These are phyloP conservation scores for Leptinotarsa haldemani DNA, from an alignment of 2,888 invertebrate genomes.

Conservation along the genomic window DNA sequence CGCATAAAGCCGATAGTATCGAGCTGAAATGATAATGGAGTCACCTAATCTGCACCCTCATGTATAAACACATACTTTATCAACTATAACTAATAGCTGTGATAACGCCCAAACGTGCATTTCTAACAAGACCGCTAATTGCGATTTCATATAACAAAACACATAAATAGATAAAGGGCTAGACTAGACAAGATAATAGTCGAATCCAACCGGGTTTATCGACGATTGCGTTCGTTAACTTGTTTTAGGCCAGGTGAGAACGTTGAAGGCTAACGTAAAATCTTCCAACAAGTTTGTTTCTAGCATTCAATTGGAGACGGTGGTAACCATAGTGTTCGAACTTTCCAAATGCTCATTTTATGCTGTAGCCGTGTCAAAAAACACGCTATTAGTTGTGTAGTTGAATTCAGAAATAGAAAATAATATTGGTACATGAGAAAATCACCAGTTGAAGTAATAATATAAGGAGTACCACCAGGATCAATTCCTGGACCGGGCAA, in stretches of 20 bases:
- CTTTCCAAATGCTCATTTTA: no score
- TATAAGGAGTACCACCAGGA: no score
- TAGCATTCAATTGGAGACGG: no score
- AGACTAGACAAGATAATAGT: slow-evolving; percentile 13
- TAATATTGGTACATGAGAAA: no score
- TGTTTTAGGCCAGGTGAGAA: slow-evolving; percentile 7
- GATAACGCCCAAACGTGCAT: neutral
- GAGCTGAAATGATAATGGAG: neutral
- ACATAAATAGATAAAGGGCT: slow-evolving; percentile 6
- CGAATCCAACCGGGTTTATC: neutral
- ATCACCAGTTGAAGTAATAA: no score
- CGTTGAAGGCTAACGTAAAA: neutral
- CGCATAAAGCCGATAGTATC: neutral
- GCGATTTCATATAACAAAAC: slow-evolving; percentile 6
- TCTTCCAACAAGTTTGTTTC: no score
- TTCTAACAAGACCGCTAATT: slow-evolving; percentile 7
- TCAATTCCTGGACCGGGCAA: no score
- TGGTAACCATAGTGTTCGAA: no score
- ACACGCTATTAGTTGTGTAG: no score
- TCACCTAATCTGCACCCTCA: neutral
- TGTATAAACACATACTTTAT: slow-evolving; percentile 6
- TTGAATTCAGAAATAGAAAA: no score
- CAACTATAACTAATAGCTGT: neutral
- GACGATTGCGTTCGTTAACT: neutral
- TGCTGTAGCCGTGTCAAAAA: no score